These are phyloP conservation scores for Cygnus atratus DNA, from an alignment of 2,113 vertebrate genomes.

Conservation along the genomic window DNA sequence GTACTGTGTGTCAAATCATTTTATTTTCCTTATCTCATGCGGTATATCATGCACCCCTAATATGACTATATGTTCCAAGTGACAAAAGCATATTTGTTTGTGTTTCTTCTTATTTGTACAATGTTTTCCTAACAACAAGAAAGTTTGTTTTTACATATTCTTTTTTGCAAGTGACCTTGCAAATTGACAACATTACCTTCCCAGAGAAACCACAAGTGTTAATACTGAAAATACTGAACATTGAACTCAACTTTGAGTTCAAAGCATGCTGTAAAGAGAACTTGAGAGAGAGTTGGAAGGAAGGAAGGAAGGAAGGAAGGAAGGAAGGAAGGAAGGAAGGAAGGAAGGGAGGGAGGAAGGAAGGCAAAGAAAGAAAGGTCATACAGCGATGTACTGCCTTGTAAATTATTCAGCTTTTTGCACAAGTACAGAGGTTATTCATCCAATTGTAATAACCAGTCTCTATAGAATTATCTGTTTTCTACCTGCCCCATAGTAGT, in stretches of 20 bases:
- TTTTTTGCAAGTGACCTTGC: not conserved
- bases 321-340: no score
- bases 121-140: not conserved
- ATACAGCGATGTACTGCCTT: accelerated
- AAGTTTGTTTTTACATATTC: not conserved
- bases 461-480: not conserved
- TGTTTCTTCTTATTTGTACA: not conserved
- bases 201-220: not conserved
- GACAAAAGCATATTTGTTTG: not conserved
- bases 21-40: not conserved
- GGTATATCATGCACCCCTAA: accelerated
- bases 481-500: not conserved
- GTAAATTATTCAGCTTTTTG: not conserved
- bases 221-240: not conserved
- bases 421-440: not conserved
- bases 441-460: not conserved
- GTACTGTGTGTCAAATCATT: not conserved
- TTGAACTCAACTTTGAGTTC: not conserved
- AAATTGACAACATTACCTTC: not conserved
- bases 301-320: no score
- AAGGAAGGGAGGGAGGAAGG: no score
- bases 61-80: not conserved
- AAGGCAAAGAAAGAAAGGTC: no score
- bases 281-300: no score
- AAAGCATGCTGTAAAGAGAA: not conserved